Conservation (phyloP, 2,113 vertebrate species). For the Corapipo altera region DNA sequence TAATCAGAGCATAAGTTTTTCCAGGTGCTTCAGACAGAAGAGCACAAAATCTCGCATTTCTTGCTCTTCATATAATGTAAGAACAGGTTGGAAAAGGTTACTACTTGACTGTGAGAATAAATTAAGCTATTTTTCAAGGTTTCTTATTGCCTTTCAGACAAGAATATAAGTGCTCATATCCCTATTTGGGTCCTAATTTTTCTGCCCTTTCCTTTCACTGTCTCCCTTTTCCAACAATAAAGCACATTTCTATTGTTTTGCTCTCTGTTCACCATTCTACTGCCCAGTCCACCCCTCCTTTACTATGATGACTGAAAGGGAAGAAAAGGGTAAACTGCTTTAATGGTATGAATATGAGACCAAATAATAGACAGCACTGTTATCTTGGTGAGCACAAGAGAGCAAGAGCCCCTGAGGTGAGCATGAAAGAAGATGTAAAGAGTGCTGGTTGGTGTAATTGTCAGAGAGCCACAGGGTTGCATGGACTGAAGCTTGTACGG, state of each 20-base stretch:
- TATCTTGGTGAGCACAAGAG: neutral
- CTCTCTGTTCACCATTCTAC: neutral
- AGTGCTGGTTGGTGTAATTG: neutral
- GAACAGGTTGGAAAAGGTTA: neutral
- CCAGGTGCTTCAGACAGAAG: neutral
- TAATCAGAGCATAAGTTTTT: neutral
- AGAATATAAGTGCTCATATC: neutral
- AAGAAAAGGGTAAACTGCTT: slow-evolving; percentile 25
- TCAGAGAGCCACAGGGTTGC: neutral
- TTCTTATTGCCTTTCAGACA: neutral
- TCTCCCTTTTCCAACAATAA: neutral
- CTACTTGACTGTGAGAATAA: slow-evolving; percentile 4
- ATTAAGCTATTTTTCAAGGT: slow-evolving; percentile 1
- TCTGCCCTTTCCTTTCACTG: neutral
- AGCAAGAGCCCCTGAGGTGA: slow-evolving; percentile 13
- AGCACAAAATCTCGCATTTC: neutral
- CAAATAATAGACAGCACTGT: neutral
- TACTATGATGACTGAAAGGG: neutral
- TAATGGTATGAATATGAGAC: neutral
- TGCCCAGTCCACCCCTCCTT: neutral
- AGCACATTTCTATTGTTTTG: neutral
- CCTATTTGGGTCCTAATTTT: neutral
- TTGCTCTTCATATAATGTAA: neutral
- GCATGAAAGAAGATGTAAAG: slow-evolving; percentile 24
- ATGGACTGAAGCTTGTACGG: neutral